Base-by-base conservation (phyloP, 2,797 vertebrate species). In the Salarias fasciatus region DNA sequence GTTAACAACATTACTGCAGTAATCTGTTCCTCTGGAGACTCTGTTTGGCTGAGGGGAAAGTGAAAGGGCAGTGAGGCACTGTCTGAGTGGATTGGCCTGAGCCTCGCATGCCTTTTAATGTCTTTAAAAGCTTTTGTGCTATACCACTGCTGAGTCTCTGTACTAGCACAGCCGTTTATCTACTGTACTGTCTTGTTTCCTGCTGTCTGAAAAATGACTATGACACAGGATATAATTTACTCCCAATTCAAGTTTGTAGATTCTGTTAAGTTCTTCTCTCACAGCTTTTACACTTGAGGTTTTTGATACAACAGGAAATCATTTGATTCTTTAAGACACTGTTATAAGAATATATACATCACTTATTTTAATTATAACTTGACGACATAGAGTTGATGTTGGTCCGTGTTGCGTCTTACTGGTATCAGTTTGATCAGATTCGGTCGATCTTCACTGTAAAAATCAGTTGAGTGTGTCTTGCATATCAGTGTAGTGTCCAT, bases 101-200 rank as follows among this genome's bases (percentile, higher is more conserved):
- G 58, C 73, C 50, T 54, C 37, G 3, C 74, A 71, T 75, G 72
- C 73, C 45, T 75, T 86, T 89, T 91, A 90, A 89, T 91, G 90
- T 80, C 78, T 84, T 87, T 90, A 86, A 92, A 93, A 91, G 90
- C 89, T 79, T 89, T 86, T 69, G 29, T 74, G 68, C 72, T 57
- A 58, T 52, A 74, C 57, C 63, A 44, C 77, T 58, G 72, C 70
- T 76, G 72, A 72, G 65, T 54, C 50, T 77, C 63, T 60, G 40
- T 30, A 38, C 74, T 45, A 62, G 57, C 50, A 38, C 57, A 57
- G 53, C 62, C 70, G 47, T 78, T 86, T 77, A 80, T 84, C 72
- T 74, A 53, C 55, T 59, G n/a, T 33, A 29, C 63, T 11, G 64
- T 71, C 62, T 63, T 58, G 49, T 72, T 75, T 79, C 54, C 52